Evolutionary conservation across 2,113 vertebrate species (phyloP).

Genomic region (Seriola rivoliana): DNA sequence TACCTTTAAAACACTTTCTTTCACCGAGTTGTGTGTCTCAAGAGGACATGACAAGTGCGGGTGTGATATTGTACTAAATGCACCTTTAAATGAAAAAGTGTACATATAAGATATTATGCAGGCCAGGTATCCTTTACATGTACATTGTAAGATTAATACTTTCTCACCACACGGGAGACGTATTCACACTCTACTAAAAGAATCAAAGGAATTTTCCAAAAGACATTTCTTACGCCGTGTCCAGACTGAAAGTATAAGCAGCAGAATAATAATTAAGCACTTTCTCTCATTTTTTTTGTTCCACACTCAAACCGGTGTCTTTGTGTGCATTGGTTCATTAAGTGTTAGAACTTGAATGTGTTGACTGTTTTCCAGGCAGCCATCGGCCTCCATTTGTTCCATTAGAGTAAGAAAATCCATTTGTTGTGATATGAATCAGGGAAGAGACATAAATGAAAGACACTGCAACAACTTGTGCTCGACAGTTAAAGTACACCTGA

Average conservation of each 20-base stretch:
- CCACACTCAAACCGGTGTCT: not conserved
- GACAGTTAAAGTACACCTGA: no score
- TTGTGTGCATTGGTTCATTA: not conserved
- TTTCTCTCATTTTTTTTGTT: not conserved
- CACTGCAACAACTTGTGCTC: no score
- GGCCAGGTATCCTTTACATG: not conserved
- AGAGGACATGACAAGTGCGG: no score
- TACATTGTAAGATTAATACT: not conserved
- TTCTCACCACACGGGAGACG: no score
- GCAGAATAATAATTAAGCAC: not conserved
- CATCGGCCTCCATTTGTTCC: not conserved
- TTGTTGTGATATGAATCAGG: no score
- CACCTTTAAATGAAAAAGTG: not conserved
- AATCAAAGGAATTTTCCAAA: slow-evolving; percentile 16
- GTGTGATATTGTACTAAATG: not conserved
- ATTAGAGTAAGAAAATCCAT: no score
- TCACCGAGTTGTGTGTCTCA: no score
- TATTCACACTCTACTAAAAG: not conserved
- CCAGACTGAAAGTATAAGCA: not conserved
- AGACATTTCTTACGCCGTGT: not conserved
- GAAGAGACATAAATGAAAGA: no score
- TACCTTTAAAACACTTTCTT: no score
- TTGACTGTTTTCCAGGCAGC: not conserved
- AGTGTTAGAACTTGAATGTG: not conserved
- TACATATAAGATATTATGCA: not conserved